Conservation (phyloP, 2,797 vertebrate genomes). For the Myotis pilosus region DNA sequence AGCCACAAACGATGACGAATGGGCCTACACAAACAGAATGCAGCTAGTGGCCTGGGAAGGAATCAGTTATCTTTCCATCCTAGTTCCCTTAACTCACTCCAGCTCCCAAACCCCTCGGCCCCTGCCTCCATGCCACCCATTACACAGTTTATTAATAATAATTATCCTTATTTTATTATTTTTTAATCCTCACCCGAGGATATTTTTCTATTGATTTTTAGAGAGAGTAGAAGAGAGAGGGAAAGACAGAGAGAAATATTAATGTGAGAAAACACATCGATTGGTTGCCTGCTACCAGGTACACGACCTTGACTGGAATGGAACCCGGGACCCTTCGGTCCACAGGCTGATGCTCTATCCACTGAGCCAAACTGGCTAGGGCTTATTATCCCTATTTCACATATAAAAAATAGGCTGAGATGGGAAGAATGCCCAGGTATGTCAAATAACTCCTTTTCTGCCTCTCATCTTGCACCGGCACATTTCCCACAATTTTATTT, state of each 20-base stretch:
- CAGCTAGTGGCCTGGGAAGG: background rate
- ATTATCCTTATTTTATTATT: background rate
- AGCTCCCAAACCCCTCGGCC: background rate
- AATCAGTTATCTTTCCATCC: background rate
- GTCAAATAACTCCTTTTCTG: background rate
- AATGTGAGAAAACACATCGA: no score
- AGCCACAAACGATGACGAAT: conserved; percentile 10
- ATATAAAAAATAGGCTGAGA: background rate
- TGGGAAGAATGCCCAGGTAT: background rate
- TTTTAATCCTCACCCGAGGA: no score
- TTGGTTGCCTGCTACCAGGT: no score
- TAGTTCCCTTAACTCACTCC: background rate
- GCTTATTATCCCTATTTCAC: background rate
- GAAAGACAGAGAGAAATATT: no score
- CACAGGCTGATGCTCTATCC: no score
- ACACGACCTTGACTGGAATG: no score
- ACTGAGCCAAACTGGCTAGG: no score
- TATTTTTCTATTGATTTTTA: no score
- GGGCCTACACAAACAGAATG: background rate
- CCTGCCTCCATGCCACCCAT: background rate
- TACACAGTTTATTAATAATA: background rate
- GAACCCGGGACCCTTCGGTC: no score
- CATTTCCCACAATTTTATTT: background rate
- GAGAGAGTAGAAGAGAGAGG: no score
- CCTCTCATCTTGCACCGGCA: background rate